These are phyloP conservation scores for Stichodactyla helianthus DNA, from an alignment of 64 coral and sea anemone genomes.

Conservation along the genomic window DNA sequence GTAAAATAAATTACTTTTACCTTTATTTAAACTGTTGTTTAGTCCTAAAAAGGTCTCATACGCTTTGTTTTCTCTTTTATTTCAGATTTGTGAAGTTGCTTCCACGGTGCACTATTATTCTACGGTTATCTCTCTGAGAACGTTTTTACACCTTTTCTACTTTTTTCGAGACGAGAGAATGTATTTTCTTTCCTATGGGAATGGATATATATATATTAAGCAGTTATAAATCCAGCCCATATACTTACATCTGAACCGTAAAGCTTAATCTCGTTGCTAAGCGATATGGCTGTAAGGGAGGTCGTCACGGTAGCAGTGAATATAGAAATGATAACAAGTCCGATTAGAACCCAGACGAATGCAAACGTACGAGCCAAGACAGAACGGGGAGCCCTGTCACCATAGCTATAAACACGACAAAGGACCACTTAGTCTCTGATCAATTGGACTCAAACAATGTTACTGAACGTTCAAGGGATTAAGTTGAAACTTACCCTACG, in stretches of 20 bases:
- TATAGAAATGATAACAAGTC: slow-evolving; percentile 96
- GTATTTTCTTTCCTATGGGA: too few species aligned
- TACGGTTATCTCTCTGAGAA: too few species aligned
- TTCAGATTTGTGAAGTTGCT: too few species aligned
- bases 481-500: slow-evolving; percentile 72
- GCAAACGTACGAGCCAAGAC: slow-evolving; percentile 91
- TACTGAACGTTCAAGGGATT: neutral
- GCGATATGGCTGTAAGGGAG: slow-evolving; percentile 88
- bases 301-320: slow-evolving; percentile 98
- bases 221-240: too few species aligned
- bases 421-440: neutral
- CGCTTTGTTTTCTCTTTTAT: too few species aligned
- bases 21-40: too few species aligned
- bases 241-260: slow-evolving; percentile 93
- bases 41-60: too few species aligned
- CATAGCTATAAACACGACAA: slow-evolving; percentile 56
- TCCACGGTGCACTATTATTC: too few species aligned
- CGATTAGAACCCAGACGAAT: slow-evolving; percentile 96
- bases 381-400: slow-evolving; percentile 92
- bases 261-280: slow-evolving; percentile 97
- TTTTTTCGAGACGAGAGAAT: too few species aligned
- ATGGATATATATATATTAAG: too few species aligned
- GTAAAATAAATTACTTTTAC: too few species aligned
- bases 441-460: neutral
- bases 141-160: too few species aligned